These are phyloP conservation scores for Akabosia matsudoensis DNA, from an alignment of 1,140 invertebrate species.

Conservation along the genomic window DNA sequence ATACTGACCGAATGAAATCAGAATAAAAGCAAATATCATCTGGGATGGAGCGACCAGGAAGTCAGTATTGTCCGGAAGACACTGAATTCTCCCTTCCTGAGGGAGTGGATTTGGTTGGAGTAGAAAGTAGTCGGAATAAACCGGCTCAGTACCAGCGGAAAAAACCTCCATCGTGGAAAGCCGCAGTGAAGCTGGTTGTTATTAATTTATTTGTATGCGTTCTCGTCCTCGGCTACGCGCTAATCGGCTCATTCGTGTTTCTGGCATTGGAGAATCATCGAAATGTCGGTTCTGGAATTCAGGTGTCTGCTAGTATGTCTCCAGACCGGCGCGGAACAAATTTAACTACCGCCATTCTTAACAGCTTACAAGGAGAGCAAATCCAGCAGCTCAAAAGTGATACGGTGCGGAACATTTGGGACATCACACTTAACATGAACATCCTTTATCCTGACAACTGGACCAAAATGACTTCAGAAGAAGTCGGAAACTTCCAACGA, in stretches of 20 bases:
- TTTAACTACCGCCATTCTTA: constrained; percentile 36
- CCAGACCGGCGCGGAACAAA: constrained; percentile 41
- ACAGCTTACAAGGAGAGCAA: constrained; percentile 41
- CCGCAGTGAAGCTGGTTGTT: constrained; percentile 50
- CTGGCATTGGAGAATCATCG: constrained; percentile 77
- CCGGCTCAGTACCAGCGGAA: constrained; percentile 7
- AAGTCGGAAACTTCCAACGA: constrained; percentile 85
- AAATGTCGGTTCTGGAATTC: constrained; percentile 62
- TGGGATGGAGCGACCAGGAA: constrained; percentile 40
- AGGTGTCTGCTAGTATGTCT: constrained; percentile 51
- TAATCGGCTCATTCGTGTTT: constrained; percentile 90
- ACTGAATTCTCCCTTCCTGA: constrained; percentile 46
- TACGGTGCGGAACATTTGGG: constrained; percentile 87
- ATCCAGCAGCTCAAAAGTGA: constrained; percentile 51
- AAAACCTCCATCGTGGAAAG: constrained; percentile 37
- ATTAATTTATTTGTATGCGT: constrained; percentile 84
- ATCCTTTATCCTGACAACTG: constrained; percentile 93
- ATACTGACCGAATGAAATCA: constrained; percentile 2
- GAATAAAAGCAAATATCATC: neutral
- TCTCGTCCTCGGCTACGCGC: constrained; percentile 81
- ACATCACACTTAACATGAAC: constrained; percentile 88
- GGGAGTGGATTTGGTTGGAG: constrained; percentile 45
- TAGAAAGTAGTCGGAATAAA: constrained; percentile 27
- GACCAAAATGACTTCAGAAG: constrained; percentile 78
- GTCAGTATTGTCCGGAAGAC: constrained; percentile 44